These are phyloP conservation scores for Melitaea cinxia DNA, from an alignment of 1,140 invertebrate genomes.

Conservation along the genomic window DNA sequence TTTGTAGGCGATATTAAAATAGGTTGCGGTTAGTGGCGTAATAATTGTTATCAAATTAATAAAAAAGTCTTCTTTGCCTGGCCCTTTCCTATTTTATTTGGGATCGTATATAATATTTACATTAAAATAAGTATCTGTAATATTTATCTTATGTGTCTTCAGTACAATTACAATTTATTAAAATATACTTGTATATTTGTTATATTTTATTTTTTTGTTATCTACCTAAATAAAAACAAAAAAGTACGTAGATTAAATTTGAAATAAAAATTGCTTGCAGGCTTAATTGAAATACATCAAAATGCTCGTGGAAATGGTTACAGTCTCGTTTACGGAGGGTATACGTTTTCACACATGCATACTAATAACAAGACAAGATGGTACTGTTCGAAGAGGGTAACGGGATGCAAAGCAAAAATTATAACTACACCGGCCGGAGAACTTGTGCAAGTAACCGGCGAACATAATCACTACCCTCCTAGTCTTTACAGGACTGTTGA, in stretches of 20 bases:
- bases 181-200: too few relatives aligned
- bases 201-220: too few relatives aligned
- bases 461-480: conserved; percentile 24
- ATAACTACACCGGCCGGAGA: conserved; percentile 10
- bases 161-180: too few relatives aligned
- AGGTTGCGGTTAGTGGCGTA: too few relatives aligned
- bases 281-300: conserved; percentile 21
- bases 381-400: conserved; percentile 30
- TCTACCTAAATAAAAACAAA: too few relatives aligned
- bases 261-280: conserved; percentile 16
- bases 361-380: conserved; percentile 23
- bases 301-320: conserved; percentile 33
- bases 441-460: neutral
- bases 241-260: neutral
- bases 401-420: conserved; percentile 28
- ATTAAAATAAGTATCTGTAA: too few relatives aligned
- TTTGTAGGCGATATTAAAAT: neutral
- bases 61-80: too few relatives aligned
- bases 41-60: too few relatives aligned
- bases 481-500: neutral
- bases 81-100: too few relatives aligned
- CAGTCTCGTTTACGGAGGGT: conserved; percentile 25
- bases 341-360: conserved; percentile 20
- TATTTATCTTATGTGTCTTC: too few relatives aligned
- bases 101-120: too few relatives aligned